Conservation (phyloP, 2,797 vertebrate species). For the Oreortyx pictus region DNA sequence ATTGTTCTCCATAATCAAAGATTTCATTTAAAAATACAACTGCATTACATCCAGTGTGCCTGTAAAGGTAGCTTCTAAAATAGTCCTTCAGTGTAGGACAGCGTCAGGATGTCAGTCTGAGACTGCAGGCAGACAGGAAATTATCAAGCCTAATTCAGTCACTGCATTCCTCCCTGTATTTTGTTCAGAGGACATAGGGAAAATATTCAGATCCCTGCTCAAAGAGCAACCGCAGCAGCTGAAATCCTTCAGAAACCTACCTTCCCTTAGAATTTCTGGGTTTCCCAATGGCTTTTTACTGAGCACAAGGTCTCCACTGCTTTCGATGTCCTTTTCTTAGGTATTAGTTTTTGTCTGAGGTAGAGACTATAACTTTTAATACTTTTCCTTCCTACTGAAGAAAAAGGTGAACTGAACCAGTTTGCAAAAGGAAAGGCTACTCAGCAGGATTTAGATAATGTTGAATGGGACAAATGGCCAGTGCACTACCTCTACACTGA, state of each 20-base stretch:
- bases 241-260: not conserved
- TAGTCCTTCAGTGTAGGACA: slow-evolving; percentile 23
- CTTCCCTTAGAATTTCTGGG: not conserved
- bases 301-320: fast-evolving
- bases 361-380: not conserved
- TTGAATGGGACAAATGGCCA: too few relatives aligned
- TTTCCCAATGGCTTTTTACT: not conserved
- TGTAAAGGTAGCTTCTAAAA: slow-evolving; percentile 48
- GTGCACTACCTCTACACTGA: too few relatives aligned
- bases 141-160: slow-evolving; percentile 2
- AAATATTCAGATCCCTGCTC: not conserved
- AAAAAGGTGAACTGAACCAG: too few relatives aligned
- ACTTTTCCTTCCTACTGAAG: not conserved
- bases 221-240: not conserved
- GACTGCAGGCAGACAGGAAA: slow-evolving; percentile 49
- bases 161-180: not conserved
- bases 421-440: too few relatives aligned
- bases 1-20: slow-evolving; percentile 59
- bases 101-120: slow-evolving; percentile 25
- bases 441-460: too few relatives aligned
- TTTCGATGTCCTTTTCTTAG: not conserved
- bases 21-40: slow-evolving; percentile 58
- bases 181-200: not conserved
- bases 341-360: not conserved
- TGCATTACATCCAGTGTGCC: not conserved